Base-by-base conservation (phyloP, 2,797 vertebrate species). In the Selene dorsalis region DNA sequence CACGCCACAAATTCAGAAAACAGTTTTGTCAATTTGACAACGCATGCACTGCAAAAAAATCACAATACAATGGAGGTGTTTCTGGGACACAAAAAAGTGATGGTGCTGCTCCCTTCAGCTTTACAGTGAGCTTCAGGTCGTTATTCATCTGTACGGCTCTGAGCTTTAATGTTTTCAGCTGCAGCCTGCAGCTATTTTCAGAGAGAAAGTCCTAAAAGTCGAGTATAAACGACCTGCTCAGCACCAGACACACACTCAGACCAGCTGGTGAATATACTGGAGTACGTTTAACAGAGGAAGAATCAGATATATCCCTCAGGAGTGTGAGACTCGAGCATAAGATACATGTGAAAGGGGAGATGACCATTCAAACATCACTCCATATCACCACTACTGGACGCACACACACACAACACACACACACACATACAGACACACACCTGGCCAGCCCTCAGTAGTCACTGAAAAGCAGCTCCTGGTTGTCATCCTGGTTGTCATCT, bases 401-500 rank as follows among this genome's bases (percentile, higher is more conserved):
- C 53, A 39, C 52, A 50, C 38, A 5, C 22, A 14, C 38, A 35
- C 38, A 30, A n/a, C n/a, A n/a, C n/a, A n/a, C n/a, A n/a, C n/a
- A n/a, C n/a, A n/a, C n/a, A n/a, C 47, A 17, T 43, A 38, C 52
- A 50, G 38, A 5, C 47, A 69, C 69, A 75, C 70, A 74, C 58
- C 45, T 70, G 68, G 70, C 56, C 6, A 3, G 26, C 20, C 39
- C 79, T 72, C 63, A 77, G 20, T 55, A n/a, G n/a, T 72, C 45
- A 73, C 43, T 84, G 62, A 45, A 59, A 55, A 77, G 66, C 63
- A 74, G 72, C 72, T 81, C 61, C 73, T 35, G 47, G 72, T 61
- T 88, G 61, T 87, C 80, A 68, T 68, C 72, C 71, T 35, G 55
- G 74, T 61, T 88, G 61, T 88, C 80, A 68, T 72, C 70, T 78